Evolutionary conservation across 2,888 invertebrate species (phyloP).

Genomic region (Synanthedon andrenaeformis): DNA sequence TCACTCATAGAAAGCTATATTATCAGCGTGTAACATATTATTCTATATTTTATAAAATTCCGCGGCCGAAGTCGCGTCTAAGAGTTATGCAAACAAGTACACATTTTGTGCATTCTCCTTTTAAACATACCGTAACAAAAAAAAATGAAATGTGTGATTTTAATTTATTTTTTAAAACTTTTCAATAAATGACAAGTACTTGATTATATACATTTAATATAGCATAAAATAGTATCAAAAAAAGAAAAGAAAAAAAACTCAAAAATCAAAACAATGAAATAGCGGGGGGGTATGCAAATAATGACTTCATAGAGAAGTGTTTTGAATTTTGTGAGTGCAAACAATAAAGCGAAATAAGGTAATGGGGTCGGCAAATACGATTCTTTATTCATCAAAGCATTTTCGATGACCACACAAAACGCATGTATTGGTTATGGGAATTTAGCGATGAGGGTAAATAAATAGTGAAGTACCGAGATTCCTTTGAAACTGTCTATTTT

Average conservation of each 20-base stretch:
- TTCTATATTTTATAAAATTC: too few relatives aligned
- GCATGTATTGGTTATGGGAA: slow-evolving; percentile 13
- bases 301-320: slow-evolving; percentile 11
- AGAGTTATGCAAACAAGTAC: too few relatives aligned
- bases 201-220: not conserved
- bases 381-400: slow-evolving; percentile 9
- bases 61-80: too few relatives aligned
- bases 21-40: too few relatives aligned
- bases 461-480: slow-evolving; percentile 14
- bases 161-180: too few relatives aligned
- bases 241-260: not conserved
- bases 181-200: too few relatives aligned
- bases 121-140: too few relatives aligned
- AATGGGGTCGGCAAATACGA: not conserved
- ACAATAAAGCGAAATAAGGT: too few relatives aligned
- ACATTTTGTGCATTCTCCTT: too few relatives aligned
- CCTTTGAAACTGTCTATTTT: not conserved
- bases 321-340: slow-evolving; percentile 6
- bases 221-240: not conserved
- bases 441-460: slow-evolving; percentile 16
- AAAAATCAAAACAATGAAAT: not conserved
- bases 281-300: slow-evolving; percentile 1
- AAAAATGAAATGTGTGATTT: too few relatives aligned
- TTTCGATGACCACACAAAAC: slow-evolving; percentile 15
- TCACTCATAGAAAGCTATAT: too few relatives aligned